phyloP scores from a whole-genome alignment of 2,888 invertebrate genomes.

The Ganaspis brasiliensis region DNA sequence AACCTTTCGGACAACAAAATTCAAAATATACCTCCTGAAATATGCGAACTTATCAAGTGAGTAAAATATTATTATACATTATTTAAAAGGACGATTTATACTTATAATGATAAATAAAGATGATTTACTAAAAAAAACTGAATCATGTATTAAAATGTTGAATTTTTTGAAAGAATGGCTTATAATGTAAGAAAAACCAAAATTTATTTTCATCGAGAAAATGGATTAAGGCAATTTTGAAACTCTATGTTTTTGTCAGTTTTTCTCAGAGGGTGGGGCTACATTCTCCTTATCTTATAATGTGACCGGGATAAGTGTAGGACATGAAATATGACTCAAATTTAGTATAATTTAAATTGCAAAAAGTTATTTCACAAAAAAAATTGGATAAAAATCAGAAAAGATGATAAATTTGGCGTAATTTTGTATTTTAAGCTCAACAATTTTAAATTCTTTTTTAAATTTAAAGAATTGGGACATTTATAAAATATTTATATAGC shows the following conservation, averaged over 20 bases:
- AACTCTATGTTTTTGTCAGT: not conserved
- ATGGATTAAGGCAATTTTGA: not conserved
- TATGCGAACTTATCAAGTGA: conserved; percentile 83
- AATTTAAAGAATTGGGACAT: not conserved
- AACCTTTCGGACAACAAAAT: conserved; percentile 88
- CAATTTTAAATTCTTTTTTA: not conserved
- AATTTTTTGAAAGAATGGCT: conserved; percentile 4
- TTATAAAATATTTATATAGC: not conserved
- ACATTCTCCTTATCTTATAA: not conserved
- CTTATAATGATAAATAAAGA: too few species aligned
- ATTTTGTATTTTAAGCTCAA: not conserved
- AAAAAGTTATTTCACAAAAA: not conserved
- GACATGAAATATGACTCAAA: not conserved
- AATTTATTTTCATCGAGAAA: not conserved
- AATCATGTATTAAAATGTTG: too few species aligned
- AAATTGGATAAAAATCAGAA: not conserved
- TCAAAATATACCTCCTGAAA: conserved; percentile 84
- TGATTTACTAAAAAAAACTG: too few species aligned
- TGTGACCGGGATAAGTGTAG: not conserved
- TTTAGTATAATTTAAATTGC: not conserved
- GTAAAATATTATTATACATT: conserved; percentile 67
- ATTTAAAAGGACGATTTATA: too few species aligned
- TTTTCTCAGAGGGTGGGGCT: not conserved
- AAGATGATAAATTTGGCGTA: not conserved
- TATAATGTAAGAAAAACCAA: not conserved